Percentiles rank a stretch among this genome's conserved stretches.
phyloP scores from a whole-genome alignment of 2,113 vertebrate genomes.

The Aspidoscelis tigris region DNA sequence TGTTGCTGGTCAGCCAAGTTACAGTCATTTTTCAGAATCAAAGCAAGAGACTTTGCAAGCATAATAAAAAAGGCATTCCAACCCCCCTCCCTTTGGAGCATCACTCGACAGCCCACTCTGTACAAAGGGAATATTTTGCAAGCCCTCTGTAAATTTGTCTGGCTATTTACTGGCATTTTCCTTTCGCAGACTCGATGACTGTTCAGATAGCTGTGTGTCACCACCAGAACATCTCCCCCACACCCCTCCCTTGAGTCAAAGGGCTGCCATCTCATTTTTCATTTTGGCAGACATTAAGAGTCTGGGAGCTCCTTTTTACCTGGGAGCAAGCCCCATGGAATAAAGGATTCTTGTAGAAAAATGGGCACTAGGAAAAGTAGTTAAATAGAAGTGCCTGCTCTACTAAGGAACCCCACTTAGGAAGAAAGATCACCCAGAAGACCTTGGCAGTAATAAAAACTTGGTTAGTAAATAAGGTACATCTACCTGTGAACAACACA shows the following conservation, averaged over 20 bases:
- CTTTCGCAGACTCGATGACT: slow-evolving; percentile 4
- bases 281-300: neutral
- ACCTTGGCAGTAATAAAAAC: too few species aligned
- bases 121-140: slow-evolving; percentile 25
- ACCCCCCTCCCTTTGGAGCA: slow-evolving; percentile 27
- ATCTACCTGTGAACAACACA: neutral
- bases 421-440: too few species aligned
- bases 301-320: neutral
- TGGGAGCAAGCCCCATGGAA: neutral
- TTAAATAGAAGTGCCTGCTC: neutral
- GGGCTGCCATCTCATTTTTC: neutral
- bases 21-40: slow-evolving; percentile 43
- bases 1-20: slow-evolving; percentile 37
- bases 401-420: too few species aligned
- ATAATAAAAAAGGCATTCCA: slow-evolving; percentile 11
- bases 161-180: slow-evolving; percentile 31
- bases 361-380: too few species aligned
- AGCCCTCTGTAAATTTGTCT: slow-evolving; percentile 37
- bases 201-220: neutral
- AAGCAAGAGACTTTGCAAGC: slow-evolving; percentile 34
- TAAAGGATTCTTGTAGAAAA: too few species aligned
- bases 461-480: neutral
- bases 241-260: neutral
- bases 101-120: neutral
- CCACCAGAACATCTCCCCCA: neutral